Base-by-base conservation (phyloP, 2,888 invertebrate species). In the Bhutanitis thaidina region DNA sequence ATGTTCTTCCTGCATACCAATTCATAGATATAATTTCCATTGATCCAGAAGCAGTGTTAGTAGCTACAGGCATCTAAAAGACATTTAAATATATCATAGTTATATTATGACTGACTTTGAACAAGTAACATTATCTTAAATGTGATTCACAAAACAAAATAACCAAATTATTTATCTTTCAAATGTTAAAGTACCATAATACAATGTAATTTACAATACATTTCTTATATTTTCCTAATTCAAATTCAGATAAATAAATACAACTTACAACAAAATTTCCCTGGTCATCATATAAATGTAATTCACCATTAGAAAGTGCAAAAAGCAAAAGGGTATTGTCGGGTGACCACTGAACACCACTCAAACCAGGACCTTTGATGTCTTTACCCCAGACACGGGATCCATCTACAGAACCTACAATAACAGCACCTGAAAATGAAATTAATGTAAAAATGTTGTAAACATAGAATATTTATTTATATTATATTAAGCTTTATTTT, bases 331-430 rank as follows among this genome's bases (percentile, higher is more conserved):
- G 90, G 57, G 95, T 93, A 46, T 96, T 96, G 78, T 98, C 98
- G 0, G 98, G 98, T 9, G 98, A 98, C 99, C 99, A 99, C 82
- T 97, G 97, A 0, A 98, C 97, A 12, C 94, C 94, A 16, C 93
- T 92, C 14, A 98, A 82, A 15, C 93, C 93, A 0, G 95, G 92
- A 12, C 95, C 95, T 80, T 98, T 97, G 15, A 99, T 88, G 71
- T 99, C 99, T 80, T 98, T 99, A 3, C 98, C 98, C 98, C 99
- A 99, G 30, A 99, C 96, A 55, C 99, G 92, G 69, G 98, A 98
- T 0, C 99, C 99, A 85, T 99, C 99, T 0, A 98, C 97, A 7
- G 98, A 97, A 0, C 99, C 99, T 48, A 97, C 95, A 65, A 98
- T 98, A 1, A 98, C 96, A 50, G 96, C 96, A 47, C 97, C 94